Conservation (phyloP, 1,140 invertebrate genomes). For the Bombus cullumanus region DNA sequence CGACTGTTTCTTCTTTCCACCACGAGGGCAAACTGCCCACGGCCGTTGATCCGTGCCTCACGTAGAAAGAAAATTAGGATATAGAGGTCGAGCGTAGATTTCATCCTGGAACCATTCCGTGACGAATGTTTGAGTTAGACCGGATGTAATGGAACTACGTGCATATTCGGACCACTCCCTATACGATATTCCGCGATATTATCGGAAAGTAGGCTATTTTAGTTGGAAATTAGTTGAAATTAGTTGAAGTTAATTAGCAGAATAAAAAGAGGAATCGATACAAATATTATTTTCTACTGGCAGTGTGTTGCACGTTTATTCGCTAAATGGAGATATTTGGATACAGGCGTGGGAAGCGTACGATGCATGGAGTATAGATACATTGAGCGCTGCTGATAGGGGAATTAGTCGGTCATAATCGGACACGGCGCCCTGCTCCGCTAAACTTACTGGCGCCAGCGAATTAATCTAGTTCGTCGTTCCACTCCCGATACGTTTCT, state of each 20-base stretch:
- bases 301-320: no score
- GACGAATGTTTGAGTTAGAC: slow-evolving; percentile 53
- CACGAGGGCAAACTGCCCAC: slow-evolving; percentile 58
- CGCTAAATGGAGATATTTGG: neutral
- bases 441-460: neutral
- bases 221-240: neutral
- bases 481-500: neutral
- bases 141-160: slow-evolving; percentile 10
- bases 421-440: neutral
- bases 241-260: neutral
- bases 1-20: slow-evolving; percentile 45
- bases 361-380: neutral
- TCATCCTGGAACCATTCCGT: slow-evolving; percentile 15
- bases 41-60: slow-evolving; percentile 31
- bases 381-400: neutral
- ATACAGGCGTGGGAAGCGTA: neutral
- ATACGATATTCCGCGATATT: neutral
- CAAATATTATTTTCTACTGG: neutral
- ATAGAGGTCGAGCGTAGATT: slow-evolving; percentile 6
- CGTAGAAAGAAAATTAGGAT: slow-evolving; percentile 66
- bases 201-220: neutral
- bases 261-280: neutral
- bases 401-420: slow-evolving; percentile 12
- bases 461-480: slow-evolving; percentile 12
- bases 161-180: neutral